Conservation (phyloP, 2,888 invertebrate genomes). For the Hyalella azteca region DNA sequence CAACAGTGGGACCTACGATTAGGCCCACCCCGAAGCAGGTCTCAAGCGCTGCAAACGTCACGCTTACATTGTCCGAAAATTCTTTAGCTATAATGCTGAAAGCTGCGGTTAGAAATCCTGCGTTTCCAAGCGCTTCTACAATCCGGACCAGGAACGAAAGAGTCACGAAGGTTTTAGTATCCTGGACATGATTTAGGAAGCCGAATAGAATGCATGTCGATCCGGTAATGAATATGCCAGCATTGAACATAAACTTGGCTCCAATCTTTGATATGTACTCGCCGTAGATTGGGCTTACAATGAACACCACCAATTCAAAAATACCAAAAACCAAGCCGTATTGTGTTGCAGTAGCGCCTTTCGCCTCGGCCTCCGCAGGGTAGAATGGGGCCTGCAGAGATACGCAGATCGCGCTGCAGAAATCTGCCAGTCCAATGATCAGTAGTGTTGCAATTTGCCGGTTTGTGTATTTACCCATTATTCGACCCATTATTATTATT, state of each 20-base stretch:
- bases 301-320: conserved; percentile 82
- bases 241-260: conserved; percentile 80
- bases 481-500: too few species aligned
- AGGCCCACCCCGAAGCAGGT: conserved; percentile 86
- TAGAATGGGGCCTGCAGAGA: conserved; percentile 43
- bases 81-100: conserved; percentile 87
- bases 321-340: conserved; percentile 87
- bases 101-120: conserved; percentile 83
- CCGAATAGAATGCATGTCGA: conserved; percentile 83
- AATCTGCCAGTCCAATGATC: conserved; percentile 22
- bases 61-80: conserved; percentile 83
- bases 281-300: conserved; percentile 78
- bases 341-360: conserved; percentile 81
- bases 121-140: conserved; percentile 83
- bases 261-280: conserved; percentile 78
- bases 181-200: conserved; percentile 68
- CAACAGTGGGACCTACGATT: conserved; percentile 89
- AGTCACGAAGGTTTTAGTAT: conserved; percentile 72
- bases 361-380: conserved; percentile 71
- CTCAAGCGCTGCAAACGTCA: conserved; percentile 86
- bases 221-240: conserved; percentile 82
- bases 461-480: conserved; percentile 33
- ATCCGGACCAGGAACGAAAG: conserved; percentile 65
- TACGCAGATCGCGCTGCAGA: conserved; percentile 41
- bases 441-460: conserved; percentile 15